Base-by-base conservation (phyloP, 2,888 invertebrate species). In the Maniola hyperantus region DNA sequence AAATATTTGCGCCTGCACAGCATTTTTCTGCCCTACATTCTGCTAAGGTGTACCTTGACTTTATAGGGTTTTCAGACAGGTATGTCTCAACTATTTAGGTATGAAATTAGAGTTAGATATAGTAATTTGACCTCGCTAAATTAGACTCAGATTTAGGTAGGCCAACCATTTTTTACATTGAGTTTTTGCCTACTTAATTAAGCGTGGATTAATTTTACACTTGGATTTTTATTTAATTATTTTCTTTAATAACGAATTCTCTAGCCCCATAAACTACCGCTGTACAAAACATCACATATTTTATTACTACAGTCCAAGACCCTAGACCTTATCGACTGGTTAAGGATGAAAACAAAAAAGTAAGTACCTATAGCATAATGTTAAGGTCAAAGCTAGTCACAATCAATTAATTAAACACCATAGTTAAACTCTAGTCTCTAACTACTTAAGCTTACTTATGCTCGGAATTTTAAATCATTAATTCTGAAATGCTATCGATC, bases 1-100 rank as follows among this genome's bases (percentile, higher is more conserved):
- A 51, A 51, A 51, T 51, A 34, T 15, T 51, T 54, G 34, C 53
- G 34, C n/a, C 33, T n/a, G n/a, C 7, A 48, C 7, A 1, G 13
- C 11, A 51, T 51, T 20, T 51, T 51, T 51, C 46, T 51, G 33
- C 26, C 13, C 51, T 26, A 51, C 13, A 51, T 51, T 51, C 51
- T 51, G 13, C 13, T 48, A 44, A 13, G 11, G 15, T 15, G 15
- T 11, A 11, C 39, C 39, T 42, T 42, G 39, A 42, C 39, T 8
- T 10, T 42, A 42, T 42, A 11, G 10, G 39, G 0, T 42, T 42
- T 8, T 11, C 7, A 46, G 46, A 46, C 46, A 46, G 46, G 15
- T 42, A 8, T 8, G 10, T 10, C 8, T 42, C 39, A 42, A 42
- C 39, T 10, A 42, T 10, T 6, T 42, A 42, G 36, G 8, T 5